A percentile compares a stretch with the other conserved stretches of the same genome.
These are phyloP conservation scores for Mobula hypostoma DNA, from an alignment of 2,113 vertebrate genomes.

Conservation along the genomic window DNA sequence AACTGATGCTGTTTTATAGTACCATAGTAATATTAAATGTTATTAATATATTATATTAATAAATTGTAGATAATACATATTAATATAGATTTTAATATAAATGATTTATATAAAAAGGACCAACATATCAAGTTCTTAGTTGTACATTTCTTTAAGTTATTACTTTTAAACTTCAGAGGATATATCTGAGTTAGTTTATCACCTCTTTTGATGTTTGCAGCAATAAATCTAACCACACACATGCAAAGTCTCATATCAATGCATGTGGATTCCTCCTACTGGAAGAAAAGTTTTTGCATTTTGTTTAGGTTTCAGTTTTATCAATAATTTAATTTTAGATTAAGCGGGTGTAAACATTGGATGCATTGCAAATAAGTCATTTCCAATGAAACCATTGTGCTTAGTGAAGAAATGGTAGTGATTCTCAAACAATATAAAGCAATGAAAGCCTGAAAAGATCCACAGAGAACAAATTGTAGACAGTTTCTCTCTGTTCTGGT, in stretches of 20 bases:
- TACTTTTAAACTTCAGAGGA: not conserved
- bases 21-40: too few relatives aligned
- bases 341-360: not conserved
- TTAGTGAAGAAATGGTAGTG: not conserved
- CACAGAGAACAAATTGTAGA: not conserved
- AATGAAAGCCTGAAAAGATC: not conserved
- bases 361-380: not conserved
- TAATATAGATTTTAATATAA: not conserved
- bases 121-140: not conserved
- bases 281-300: not conserved
- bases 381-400: not conserved
- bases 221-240: not conserved
- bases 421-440: not conserved
- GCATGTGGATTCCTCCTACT: not conserved
- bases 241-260: not conserved
- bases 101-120: not conserved
- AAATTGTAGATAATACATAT: not conserved
- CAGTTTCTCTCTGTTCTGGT: not conserved
- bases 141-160: not conserved
- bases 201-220: not conserved
- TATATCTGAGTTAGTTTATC: too few relatives aligned
- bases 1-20: too few relatives aligned
- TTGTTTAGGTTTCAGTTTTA: constrained; percentile 22
- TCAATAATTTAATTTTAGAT: constrained; percentile 8
- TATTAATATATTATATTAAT: too few relatives aligned